A percentile compares a stretch with the other conserved stretches of the same genome.
Evolutionary conservation across 64 coral and sea anemone species (phyloP).

Genomic region (Astreopora myriophthalma): DNA sequence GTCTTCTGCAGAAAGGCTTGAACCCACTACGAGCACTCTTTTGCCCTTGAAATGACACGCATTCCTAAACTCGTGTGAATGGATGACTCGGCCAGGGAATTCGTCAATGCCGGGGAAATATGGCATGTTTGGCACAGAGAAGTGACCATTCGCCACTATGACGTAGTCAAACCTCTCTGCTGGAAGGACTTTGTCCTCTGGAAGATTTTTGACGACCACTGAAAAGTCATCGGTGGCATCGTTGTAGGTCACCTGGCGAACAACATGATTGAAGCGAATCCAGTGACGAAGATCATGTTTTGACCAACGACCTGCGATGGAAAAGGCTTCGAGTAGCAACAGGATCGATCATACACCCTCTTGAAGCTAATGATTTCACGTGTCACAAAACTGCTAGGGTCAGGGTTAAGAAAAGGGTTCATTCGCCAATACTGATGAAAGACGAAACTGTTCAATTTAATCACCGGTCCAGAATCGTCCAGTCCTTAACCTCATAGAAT

Average conservation of each 20-base stretch:
- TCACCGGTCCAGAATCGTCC: too few relatives aligned
- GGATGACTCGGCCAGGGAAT: conserved; percentile 56
- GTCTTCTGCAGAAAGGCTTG: conserved; percentile 72
- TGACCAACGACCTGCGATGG: conserved; percentile 56
- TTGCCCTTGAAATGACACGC: conserved; percentile 31
- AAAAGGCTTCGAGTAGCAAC: too few relatives aligned
- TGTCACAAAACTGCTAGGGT: too few relatives aligned
- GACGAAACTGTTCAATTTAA: too few relatives aligned
- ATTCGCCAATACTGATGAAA: too few relatives aligned
- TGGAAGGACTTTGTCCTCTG: conserved; percentile 41
- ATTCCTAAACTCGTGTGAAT: conserved; percentile 53
- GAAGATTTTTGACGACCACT: conserved; percentile 50
- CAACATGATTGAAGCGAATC: conserved; percentile 59
- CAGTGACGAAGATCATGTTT: conserved; percentile 28
- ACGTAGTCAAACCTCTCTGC: conserved; percentile 58
- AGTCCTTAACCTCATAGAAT: too few relatives aligned
- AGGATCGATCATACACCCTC: neutral
- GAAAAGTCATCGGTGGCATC: conserved; percentile 42
- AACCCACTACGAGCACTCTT: conserved; percentile 28
- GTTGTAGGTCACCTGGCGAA: conserved; percentile 63
- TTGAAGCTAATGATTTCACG: too few relatives aligned
- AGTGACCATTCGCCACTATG: conserved; percentile 60
- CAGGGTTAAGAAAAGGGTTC: too few relatives aligned
- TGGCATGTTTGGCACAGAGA: conserved; percentile 47
- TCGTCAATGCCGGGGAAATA: conserved; percentile 45